Evolutionary conservation across 2,797 vertebrate genomes (phyloP), one percentile per base, ranked within the genome.

Genomic region (Darevskia mixta): DNA sequence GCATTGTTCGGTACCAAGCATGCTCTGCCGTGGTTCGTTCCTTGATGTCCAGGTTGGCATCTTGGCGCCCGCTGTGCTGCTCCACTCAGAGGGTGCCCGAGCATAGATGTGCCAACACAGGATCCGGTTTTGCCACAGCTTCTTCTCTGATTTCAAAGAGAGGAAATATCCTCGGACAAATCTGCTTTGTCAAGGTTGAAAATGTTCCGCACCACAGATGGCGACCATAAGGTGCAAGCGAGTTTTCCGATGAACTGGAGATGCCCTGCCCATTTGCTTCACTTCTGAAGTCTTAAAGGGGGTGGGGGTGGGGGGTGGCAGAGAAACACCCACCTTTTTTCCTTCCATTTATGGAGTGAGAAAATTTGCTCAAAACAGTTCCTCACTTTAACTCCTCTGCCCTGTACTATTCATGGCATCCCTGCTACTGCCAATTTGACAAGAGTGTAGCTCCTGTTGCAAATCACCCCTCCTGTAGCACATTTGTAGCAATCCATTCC

Each of bases 151-250:
- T 96, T 97, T 97, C 94, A 96, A 96, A 97, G 96, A 96, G 91
- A 95, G 95, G 93, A 95, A 95, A 94, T 96, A 96, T 94, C 94
- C 94, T 96, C 61, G 92, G 92, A 95, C 95, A 96, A 96, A 96
- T 96, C 90, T 95, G 95, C 95, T 96, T 95, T 95, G 95, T 95
- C 95, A 95, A 95, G 93, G 94, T 95, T 95, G 95, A 95, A 96
- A 95, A 95, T 85, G 92, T 95, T 95, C 94, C 94, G 91, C 95
- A 94, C 94, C 92, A 95, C 95, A 95, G 95, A 94, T 95, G 95
- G 95, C 92, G 93, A 95, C 95, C 94, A 94, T 95, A 96, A 96
- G 95, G 95, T 95, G 93, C 94, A 95, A 95, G 93, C 93, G 95
- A 95, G 91, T 95, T 95, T 95, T 93, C 94, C 88, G 89, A 92